These are phyloP conservation scores for Stratiolaelaps scimitus DNA, from an alignment of 1,140 invertebrate genomes.

Conservation along the genomic window DNA sequence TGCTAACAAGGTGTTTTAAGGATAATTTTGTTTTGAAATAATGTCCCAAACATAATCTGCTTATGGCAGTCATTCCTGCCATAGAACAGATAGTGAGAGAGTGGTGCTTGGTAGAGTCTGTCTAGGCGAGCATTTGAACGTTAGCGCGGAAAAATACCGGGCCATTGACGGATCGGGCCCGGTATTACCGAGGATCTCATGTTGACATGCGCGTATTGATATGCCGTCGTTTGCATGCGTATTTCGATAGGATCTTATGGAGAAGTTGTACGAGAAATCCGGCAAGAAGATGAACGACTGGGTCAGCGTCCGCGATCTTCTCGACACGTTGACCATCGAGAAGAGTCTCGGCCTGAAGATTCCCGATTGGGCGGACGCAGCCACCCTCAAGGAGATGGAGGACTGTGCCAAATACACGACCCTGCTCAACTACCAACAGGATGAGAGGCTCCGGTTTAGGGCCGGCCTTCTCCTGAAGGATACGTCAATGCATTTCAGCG, in stretches of 20 bases:
- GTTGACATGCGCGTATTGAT: too few relatives aligned
- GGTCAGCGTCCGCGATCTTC: constrained; percentile 19
- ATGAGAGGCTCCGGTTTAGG: neutral
- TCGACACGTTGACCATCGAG: constrained; percentile 10
- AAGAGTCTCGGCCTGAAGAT: constrained; percentile 2
- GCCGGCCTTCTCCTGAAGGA: constrained; percentile 22
- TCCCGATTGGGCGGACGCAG: neutral
- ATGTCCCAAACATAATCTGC: too few relatives aligned
- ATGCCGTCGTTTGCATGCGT: too few relatives aligned
- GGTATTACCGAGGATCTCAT: too few relatives aligned
- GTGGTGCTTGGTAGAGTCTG: too few relatives aligned
- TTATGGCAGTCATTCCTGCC: too few relatives aligned
- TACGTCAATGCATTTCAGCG: neutral
- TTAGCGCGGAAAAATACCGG: too few relatives aligned
- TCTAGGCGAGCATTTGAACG: too few relatives aligned
- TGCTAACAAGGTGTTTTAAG: neutral
- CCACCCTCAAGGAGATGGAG: neutral
- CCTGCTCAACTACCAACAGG: constrained; percentile 2
- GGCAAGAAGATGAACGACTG: constrained; percentile 26
- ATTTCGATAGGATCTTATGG: constrained; percentile 13
- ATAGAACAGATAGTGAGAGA: too few relatives aligned
- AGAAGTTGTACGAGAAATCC: constrained; percentile 3
- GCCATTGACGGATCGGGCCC: too few relatives aligned
- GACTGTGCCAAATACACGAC: constrained; percentile 9
- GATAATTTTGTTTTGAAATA: too few relatives aligned